A percentile compares a stretch with the other conserved stretches of the same genome.
Evolutionary conservation across 1,140 invertebrate genomes (phyloP).

Genomic region (Drosophila aff.): DNA sequence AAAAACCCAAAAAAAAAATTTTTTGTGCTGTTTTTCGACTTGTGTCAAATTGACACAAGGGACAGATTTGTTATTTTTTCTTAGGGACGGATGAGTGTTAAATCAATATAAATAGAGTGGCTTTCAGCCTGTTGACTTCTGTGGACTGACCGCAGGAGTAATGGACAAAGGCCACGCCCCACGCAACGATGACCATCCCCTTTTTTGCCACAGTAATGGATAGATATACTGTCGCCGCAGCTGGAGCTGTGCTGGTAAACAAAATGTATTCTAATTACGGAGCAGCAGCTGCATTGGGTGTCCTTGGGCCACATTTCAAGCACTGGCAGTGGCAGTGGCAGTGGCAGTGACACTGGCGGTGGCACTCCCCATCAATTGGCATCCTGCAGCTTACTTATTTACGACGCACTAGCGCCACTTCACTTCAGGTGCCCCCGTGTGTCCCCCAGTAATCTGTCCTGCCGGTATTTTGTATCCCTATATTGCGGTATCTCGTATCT

Average conservation of each 20-base stretch:
- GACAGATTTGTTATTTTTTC: too few species aligned
- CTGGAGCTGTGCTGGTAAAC: slow-evolving; percentile 35
- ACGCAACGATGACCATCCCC: background rate
- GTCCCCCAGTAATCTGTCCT: slow-evolving; percentile 10
- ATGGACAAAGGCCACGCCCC: slow-evolving; percentile 1
- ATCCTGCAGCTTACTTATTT: slow-evolving; percentile 57
- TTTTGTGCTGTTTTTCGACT: too few species aligned
- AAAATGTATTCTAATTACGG: slow-evolving; percentile 56
- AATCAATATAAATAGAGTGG: background rate
- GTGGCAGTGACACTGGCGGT: background rate
- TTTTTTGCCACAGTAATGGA: slow-evolving; percentile 2
- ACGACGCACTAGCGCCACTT: slow-evolving; percentile 47
- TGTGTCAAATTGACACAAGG: too few species aligned
- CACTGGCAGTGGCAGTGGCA: slow-evolving; percentile 5
- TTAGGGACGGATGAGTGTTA: too few species aligned
- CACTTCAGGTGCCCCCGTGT: slow-evolving; percentile 16
- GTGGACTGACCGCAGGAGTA: background rate
- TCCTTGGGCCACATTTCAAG: slow-evolving; percentile 30
- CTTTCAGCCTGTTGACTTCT: slow-evolving; percentile 18
- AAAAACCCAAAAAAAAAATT: too few species aligned
- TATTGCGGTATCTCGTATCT: background rate
- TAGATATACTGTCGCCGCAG: slow-evolving; percentile 21
- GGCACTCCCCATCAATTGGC: slow-evolving; percentile 51
- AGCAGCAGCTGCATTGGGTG: slow-evolving; percentile 14
- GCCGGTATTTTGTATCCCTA: background rate